Percentiles rank a stretch among this genome's conserved stretches.
phyloP scores from a whole-genome alignment of 1,140 invertebrate genomes.

The Magallana gigas region DNA sequence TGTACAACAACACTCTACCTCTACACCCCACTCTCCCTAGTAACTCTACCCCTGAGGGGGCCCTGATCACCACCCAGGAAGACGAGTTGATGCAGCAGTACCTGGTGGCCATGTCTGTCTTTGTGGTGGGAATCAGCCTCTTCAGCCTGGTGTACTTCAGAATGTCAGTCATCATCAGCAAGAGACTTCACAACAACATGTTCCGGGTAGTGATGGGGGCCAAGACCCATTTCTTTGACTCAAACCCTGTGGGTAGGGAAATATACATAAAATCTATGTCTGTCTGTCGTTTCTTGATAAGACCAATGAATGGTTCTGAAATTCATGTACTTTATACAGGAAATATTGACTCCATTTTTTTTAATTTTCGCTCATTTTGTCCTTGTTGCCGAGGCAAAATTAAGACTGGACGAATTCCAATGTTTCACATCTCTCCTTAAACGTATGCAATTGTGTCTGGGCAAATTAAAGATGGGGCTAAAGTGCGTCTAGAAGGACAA shows the following conservation, averaged over 20 bases:
- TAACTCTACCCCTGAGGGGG: not conserved
- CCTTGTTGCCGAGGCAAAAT: too few relatives aligned
- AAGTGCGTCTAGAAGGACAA: too few relatives aligned
- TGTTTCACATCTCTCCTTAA: too few relatives aligned
- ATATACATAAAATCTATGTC: too few relatives aligned
- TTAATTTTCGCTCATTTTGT: too few relatives aligned
- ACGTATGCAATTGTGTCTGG: too few relatives aligned
- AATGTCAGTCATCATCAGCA: slow-evolving; percentile 87
- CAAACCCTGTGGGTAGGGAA: slow-evolving; percentile 84
- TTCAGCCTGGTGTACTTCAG: slow-evolving; percentile 86
- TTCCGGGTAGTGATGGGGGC: slow-evolving; percentile 88
- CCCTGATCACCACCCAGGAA: not conserved
- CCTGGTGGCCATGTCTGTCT: not conserved
- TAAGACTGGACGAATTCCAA: too few relatives aligned
- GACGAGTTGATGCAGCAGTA: not conserved
- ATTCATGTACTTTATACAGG: too few relatives aligned
- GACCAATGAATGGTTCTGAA: not conserved
- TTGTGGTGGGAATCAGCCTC: slow-evolving; percentile 53
- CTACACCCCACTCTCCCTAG: not conserved
- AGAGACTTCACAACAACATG: slow-evolving; percentile 89
- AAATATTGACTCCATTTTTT: too few relatives aligned
- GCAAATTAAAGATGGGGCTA: too few relatives aligned
- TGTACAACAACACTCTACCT: not conserved
- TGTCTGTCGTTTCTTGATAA: not conserved
- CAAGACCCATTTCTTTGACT: slow-evolving; percentile 92